Base-by-base conservation (phyloP, 2,888 invertebrate genomes). In the Philaethria dido region DNA sequence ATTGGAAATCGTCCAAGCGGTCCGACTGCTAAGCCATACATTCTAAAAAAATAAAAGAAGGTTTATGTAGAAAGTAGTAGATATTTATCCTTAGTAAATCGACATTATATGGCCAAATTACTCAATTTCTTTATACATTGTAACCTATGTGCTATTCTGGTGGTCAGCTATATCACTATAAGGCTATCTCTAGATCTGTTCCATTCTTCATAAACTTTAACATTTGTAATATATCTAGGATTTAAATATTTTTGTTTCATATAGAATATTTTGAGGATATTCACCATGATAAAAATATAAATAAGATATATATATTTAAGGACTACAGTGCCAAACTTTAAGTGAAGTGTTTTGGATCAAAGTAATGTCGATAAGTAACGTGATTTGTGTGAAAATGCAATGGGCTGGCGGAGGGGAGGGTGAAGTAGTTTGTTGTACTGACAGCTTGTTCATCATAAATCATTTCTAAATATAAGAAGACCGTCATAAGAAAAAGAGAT, bases 391-490 rank as follows among this genome's bases (percentile, higher is more conserved):
- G 72, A 88, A 84, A 82, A 86, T 87, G 86, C 88, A 89, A 82
- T 90, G 88, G 89, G 83, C 86, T 64, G 88, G 89, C 67, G 89
- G 91, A 78, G 89, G 86, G 85, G 69, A 68, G 73, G 74, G 71
- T 69, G 75, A 82, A 77, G 79, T 82, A 77, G 79, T 80, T 79
- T 79, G 80, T 74, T 81, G 79, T 78, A 77, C 76, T 75, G 79
- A 80, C 82, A 78, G 80, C 78, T 73, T 78, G 78, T 74, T 70
- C 74, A 66, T 77, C n/a, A 25, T 42, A 42, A 42, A 1, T 42
- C 42, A 73, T 78, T 79, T 81, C 75, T 84, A 76, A 81, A 73
- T 72, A 66, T 71, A 39, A 39, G 13, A 39, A 13, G 39, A 70
- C 79, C 83, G 79, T 75, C 74, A n/a, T 44, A 42, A 54, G 74